phyloP scores from a whole-genome alignment of 2,797 vertebrate genomes.

The Echeneis naucrates region DNA sequence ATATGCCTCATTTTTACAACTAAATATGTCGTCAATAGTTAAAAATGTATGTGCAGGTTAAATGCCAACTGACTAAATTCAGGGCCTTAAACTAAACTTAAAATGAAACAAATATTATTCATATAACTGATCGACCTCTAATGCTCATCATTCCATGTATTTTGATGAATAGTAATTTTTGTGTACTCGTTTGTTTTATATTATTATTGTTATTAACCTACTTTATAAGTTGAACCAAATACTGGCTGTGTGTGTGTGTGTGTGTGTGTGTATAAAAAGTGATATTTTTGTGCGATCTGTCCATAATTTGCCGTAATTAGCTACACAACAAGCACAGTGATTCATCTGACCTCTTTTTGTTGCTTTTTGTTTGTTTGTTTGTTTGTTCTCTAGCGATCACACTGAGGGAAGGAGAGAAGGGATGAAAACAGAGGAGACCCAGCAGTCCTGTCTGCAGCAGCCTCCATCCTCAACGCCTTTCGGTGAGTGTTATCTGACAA shows the following conservation, averaged over 20 bases:
- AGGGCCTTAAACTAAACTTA: background rate
- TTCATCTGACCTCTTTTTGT: conserved; percentile 3
- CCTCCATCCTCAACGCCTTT: conserved; percentile 85
- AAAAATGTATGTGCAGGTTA: background rate
- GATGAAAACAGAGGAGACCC: conserved; percentile 93
- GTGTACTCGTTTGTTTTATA: no score
- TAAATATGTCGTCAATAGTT: conserved; percentile 2
- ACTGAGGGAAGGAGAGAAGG: conserved; percentile 83
- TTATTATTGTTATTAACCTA: background rate
- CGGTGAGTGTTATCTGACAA: conserved; percentile 71
- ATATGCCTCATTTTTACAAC: background rate
- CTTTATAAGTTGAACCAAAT: background rate
- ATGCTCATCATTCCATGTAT: background rate
- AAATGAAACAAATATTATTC: background rate
- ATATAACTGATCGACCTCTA: background rate
- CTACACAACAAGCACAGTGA: background rate
- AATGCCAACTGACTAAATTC: background rate
- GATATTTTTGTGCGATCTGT: background rate
- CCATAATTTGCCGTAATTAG: background rate
- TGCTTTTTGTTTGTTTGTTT: background rate
- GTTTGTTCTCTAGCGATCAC: conserved; percentile 77
- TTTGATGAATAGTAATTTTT: no score
- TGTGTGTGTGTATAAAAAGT: background rate
- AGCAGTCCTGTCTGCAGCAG: conserved; percentile 88
- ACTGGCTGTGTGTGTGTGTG: background rate